Base-by-base conservation (phyloP, 2,888 invertebrate genomes). In the Myopa tessellatipennis region DNA sequence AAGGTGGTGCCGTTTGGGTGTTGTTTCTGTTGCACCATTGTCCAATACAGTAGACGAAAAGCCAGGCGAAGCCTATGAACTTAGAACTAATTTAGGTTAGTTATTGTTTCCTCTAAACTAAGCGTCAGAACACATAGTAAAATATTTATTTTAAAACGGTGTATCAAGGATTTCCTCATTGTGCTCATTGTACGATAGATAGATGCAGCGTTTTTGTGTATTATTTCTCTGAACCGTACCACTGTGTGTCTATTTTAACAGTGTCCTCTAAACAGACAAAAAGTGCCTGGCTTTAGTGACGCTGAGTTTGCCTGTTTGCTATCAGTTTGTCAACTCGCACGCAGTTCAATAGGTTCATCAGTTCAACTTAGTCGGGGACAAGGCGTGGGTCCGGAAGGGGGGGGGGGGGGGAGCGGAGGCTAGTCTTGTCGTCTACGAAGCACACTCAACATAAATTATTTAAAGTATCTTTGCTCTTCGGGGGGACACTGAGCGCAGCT, bases 401-500 rank as follows among this genome's bases (percentile, higher is more conserved):
- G 10, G 26, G 38, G n/a, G 26, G 12, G 26, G 50, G 36, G 38
- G 6, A 38, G 58, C 50, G 50, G 55, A 52, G 34, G 52, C 55
- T 50, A 10, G 18, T 69, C 26, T 63, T 63, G 26, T n/a, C n/a
- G 34, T 10, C 18, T 55, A 26, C 40, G 36, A 52, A 50, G 16
- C 40, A 6, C 26, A 52, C 74, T 52, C 72, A 76, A 79, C 45
- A 78, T 78, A 78, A 77, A 76, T 76, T 79, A 76, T 78, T 70
- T 70, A 77, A 69, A 76, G 70, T 76, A 76, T 76, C 78, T 74
- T 61, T 78, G 71, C 75, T 73, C 26, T 76, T 79, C 61, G 61
- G 68, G 70, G 60, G 74, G 72, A 71, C 77, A 74, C 63, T 76
- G 79, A 78, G 77, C 60, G 45, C 70, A 78, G 73, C 83, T 83